Percentiles rank a stretch among this genome's conserved stretches.
These are phyloP conservation scores for Tetheella fluctuosa DNA, from an alignment of 2,888 invertebrate genomes.

Conservation along the genomic window DNA sequence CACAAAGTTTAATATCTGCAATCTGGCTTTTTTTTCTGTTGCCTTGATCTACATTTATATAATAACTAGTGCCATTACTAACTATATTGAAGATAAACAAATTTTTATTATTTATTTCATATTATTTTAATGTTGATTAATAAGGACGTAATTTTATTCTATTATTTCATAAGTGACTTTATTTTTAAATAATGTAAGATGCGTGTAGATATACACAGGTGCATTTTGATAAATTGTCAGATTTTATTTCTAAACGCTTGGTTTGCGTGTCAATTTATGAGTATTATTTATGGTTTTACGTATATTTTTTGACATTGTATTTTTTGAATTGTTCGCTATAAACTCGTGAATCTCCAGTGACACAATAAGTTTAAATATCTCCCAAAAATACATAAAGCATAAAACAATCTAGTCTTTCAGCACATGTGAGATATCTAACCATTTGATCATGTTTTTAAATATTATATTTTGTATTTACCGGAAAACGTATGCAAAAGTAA, in stretches of 20 bases:
- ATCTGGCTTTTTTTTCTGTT: slow-evolving; percentile 31
- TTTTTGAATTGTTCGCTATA: neutral
- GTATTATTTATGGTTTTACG: neutral
- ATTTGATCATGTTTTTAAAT: neutral
- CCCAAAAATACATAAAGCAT: neutral
- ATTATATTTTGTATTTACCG: slow-evolving; percentile 13
- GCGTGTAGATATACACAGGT: slow-evolving; percentile 14
- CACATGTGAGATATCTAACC: neutral
- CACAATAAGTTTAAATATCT: neutral
- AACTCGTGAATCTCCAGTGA: neutral
- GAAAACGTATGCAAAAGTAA: slow-evolving; percentile 19
- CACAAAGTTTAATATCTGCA: slow-evolving; percentile 14
- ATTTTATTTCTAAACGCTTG: neutral
- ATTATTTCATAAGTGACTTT: slow-evolving; percentile 19
- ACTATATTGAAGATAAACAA: slow-evolving; percentile 47
- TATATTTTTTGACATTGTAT: neutral
- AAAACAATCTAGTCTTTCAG: neutral
- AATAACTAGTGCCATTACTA: slow-evolving; percentile 74
- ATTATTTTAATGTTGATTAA: slow-evolving; percentile 33
- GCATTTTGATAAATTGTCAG: neutral
- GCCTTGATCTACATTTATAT: slow-evolving; percentile 56
- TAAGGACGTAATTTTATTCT: slow-evolving; percentile 29
- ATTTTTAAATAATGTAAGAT: slow-evolving; percentile 25
- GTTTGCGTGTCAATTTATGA: neutral
- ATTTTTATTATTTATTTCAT: slow-evolving; percentile 43